Evolutionary conservation across 2,888 invertebrate species (phyloP).

Genomic region (Drosophila engyochracea): DNA sequence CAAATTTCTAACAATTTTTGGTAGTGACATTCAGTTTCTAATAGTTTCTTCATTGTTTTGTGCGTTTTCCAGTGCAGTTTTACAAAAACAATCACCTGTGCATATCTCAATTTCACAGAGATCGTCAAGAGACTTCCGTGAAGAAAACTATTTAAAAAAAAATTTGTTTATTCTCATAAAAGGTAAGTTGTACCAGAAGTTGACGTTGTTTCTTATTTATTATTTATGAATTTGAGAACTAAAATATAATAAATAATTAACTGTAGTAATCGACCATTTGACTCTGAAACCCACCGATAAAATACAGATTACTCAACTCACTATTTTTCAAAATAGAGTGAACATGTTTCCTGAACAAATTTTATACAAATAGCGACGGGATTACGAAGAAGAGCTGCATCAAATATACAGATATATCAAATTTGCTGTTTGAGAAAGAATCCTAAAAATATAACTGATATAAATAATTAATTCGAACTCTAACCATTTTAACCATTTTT

Average conservation of each 20-base stretch:
- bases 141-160: conserved; percentile 1
- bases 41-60: conserved; percentile 31
- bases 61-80: conserved; percentile 50
- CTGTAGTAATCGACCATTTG: not conserved
- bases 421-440: not conserved
- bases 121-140: not conserved
- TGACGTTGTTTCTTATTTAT: not conserved
- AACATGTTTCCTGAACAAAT: not conserved
- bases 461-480: not conserved
- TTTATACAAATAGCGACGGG: not conserved
- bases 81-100: not conserved
- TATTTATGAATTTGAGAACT: not conserved
- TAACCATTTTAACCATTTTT: not conserved
- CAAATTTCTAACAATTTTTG: conserved; percentile 27
- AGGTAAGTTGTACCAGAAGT: conserved; percentile 23
- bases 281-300: not conserved
- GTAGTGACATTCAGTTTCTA: conserved; percentile 28
- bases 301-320: not conserved
- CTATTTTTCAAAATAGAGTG: not conserved
- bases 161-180: conserved; percentile 4
- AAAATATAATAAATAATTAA: not conserved
- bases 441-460: not conserved
- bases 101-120: conserved; percentile 6
- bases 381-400: not conserved
- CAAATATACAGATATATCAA: not conserved